Evolutionary conservation across 2,113 vertebrate genomes (phyloP).

Genomic region (Manacus vitellinus): DNA sequence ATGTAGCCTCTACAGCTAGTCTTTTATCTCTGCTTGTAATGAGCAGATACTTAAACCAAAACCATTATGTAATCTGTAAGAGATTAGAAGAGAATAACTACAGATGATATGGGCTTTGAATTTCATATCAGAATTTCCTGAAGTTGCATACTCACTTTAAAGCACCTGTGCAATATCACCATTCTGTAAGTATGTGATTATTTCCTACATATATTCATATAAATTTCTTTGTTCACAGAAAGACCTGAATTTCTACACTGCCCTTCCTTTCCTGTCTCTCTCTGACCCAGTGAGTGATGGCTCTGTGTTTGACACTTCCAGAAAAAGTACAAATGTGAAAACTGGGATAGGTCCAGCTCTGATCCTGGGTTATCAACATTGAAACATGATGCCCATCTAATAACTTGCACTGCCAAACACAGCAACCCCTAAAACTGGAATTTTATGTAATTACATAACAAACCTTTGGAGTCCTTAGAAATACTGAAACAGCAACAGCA

Average conservation of each 20-base stretch:
- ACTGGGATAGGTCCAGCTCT: not conserved
- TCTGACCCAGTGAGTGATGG: not conserved
- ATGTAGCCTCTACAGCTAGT: slow-evolving; percentile 66
- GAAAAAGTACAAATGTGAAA: not conserved
- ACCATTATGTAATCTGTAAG: not conserved
- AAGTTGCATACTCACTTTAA: not conserved
- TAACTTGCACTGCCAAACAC: not conserved
- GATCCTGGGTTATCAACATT: not conserved
- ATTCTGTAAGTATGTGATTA: not conserved
- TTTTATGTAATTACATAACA: slow-evolving; percentile 35
- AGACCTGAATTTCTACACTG: not conserved
- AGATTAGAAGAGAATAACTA: not conserved
- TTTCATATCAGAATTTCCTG: not conserved
- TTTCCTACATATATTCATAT: not conserved
- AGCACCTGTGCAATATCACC: not conserved
- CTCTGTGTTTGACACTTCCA: not conserved
- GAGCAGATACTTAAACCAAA: slow-evolving; percentile 21
- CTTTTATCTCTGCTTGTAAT: slow-evolving; percentile 62
- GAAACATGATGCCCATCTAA: not conserved
- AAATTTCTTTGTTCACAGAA: not conserved
- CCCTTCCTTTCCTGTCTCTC: not conserved
- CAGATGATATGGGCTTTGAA: not conserved
- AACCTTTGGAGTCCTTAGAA: not conserved
- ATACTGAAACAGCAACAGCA: not conserved
- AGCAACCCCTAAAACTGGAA: not conserved